A percentile compares a stretch with the other conserved stretches of the same genome.
Conservation (phyloP, 2,888 invertebrate species). For the Drosophila eohydei region DNA sequence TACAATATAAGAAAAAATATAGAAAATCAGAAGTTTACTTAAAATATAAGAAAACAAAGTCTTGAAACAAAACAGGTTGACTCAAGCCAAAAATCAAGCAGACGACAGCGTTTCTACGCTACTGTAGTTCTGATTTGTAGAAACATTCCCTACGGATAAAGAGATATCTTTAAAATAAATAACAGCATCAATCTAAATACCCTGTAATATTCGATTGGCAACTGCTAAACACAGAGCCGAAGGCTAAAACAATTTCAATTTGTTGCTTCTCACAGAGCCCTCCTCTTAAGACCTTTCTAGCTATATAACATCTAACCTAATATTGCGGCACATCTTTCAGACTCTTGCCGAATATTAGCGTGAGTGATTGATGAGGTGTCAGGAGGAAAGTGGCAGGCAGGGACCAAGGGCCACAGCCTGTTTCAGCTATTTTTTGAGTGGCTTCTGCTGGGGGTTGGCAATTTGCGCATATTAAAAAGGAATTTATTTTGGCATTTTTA, state of each 20-base stretch:
- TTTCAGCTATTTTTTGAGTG: slow-evolving; percentile 19
- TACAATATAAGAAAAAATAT: background rate
- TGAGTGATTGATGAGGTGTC: slow-evolving; percentile 66
- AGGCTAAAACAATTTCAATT: slow-evolving; percentile 32
- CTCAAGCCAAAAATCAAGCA: no score
- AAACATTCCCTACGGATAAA: background rate
- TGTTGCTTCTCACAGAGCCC: background rate
- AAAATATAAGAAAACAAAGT: no score
- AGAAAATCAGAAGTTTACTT: no score
- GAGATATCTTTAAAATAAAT: background rate
- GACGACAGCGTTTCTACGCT: background rate
- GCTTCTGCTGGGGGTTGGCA: slow-evolving; percentile 34
- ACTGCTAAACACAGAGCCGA: slow-evolving; percentile 2
- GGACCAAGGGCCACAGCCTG: slow-evolving; percentile 9
- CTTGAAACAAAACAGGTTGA: no score
- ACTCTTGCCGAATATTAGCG: slow-evolving; percentile 13
- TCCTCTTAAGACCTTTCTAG: slow-evolving; percentile 12
- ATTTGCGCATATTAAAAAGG: slow-evolving; percentile 53
- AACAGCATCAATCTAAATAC: background rate
- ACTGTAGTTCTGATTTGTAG: background rate
- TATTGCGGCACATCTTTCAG: slow-evolving; percentile 16
- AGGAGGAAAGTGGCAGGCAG: slow-evolving; percentile 19
- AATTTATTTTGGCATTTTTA: slow-evolving; percentile 71
- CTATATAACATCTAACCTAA: slow-evolving; percentile 16
- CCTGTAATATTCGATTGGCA: slow-evolving; percentile 1